Conservation (phyloP, 2,797 vertebrate species). For the Esox lucius region DNA sequence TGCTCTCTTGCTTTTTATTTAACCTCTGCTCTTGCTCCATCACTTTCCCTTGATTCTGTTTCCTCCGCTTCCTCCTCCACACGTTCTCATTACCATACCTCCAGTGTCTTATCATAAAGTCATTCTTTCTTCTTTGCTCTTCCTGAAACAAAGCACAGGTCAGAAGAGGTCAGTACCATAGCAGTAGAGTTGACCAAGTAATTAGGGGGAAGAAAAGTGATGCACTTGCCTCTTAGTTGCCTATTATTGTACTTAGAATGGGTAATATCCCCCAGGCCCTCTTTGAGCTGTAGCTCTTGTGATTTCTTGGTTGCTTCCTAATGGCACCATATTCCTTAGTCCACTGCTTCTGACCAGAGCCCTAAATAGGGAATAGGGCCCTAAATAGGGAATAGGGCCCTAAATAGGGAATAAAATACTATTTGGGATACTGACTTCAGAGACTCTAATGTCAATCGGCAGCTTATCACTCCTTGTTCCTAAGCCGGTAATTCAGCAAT, state of each 20-base stretch:
- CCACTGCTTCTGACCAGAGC: too few relatives aligned
- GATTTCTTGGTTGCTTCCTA: neutral
- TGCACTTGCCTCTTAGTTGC: neutral
- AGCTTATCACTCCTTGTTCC: neutral
- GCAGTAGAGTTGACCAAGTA: neutral
- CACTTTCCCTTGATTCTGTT: neutral
- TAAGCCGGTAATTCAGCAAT: neutral
- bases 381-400: too few relatives aligned
- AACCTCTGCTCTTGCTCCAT: neutral
- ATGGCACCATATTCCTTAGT: neutral
- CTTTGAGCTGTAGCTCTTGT: neutral
- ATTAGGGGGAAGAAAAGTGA: neutral
- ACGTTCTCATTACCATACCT: neutral
- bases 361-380: too few relatives aligned
- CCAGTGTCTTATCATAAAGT: neutral
- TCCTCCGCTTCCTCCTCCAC: neutral
- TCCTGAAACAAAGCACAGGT: neutral
- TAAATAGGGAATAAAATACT: too few relatives aligned
- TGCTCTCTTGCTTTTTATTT: neutral
- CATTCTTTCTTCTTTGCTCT: neutral
- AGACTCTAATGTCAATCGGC: neutral
- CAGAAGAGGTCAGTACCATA: neutral
- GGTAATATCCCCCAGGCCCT: neutral
- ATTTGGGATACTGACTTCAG: too few relatives aligned
- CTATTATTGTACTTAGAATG: neutral